phyloP scores from a whole-genome alignment of 2,888 invertebrate species.

The Hipparchia semele region DNA sequence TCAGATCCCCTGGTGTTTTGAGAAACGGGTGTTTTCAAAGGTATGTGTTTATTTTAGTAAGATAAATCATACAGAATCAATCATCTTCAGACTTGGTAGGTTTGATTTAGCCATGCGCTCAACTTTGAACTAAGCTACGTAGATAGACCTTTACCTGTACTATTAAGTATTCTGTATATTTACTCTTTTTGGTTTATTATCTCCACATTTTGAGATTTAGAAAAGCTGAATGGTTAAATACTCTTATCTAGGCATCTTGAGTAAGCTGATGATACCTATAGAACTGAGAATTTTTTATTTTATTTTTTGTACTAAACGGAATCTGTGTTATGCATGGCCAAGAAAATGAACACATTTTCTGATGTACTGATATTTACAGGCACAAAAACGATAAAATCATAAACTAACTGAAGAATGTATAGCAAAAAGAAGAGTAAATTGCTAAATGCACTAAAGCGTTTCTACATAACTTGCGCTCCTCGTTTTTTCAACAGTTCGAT shows the following conservation, averaged over 20 bases:
- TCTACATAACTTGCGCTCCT: conserved; percentile 29
- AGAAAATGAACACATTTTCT: neutral
- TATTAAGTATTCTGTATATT: no score
- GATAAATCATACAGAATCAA: neutral
- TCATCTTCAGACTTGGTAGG: no score
- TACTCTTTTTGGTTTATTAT: no score
- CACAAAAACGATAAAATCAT: neutral
- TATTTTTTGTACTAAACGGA: neutral
- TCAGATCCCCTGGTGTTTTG: conserved; percentile 48
- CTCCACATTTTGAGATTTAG: no score
- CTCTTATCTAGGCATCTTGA: neutral
- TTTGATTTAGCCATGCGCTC: neutral
- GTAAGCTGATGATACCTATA: neutral
- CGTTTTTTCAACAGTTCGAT: conserved; percentile 45
- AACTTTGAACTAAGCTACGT: neutral
- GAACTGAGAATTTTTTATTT: neutral
- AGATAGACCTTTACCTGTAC: no score
- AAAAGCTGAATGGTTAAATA: neutral
- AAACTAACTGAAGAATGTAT: neutral
- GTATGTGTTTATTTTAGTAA: conserved; percentile 26
- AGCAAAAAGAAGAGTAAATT: conserved; percentile 5
- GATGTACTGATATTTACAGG: neutral
- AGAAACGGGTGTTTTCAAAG: conserved; percentile 36
- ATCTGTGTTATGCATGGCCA: no score
- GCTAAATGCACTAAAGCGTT: conserved; percentile 21